Evolutionary conservation across 2,797 vertebrate species (phyloP).

Genomic region (Leuciscus waleckii): DNA sequence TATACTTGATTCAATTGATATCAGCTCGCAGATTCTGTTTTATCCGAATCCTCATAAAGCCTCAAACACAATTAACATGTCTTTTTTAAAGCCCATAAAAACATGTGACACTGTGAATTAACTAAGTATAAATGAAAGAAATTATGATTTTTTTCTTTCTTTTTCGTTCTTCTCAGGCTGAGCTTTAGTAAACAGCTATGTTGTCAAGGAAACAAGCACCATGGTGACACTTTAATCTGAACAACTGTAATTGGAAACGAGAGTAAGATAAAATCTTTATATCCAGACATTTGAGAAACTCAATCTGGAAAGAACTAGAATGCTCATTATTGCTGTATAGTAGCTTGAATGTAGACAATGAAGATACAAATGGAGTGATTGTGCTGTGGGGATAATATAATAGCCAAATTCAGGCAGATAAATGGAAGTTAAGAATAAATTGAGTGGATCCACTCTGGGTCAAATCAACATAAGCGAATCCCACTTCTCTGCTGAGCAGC

Average conservation of each 20-base stretch:
- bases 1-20: neutral
- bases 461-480: constrained; percentile 13
- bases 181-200: constrained; percentile 71
- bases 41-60: neutral
- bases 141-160: constrained; percentile 72
- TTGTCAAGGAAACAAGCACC: constrained; percentile 81
- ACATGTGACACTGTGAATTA: neutral
- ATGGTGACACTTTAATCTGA: constrained; percentile 77
- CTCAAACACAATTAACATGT: constrained; percentile 5
- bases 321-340: constrained; percentile 71
- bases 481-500: constrained; percentile 20
- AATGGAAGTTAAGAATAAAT: constrained; percentile 41
- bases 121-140: constrained; percentile 55
- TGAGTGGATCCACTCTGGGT: constrained; percentile 37
- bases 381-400: constrained; percentile 59
- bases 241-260: constrained; percentile 78
- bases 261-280: constrained; percentile 73
- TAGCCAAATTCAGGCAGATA: constrained; percentile 61
- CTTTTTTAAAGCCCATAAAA: constrained; percentile 5
- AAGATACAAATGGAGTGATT: constrained; percentile 30
- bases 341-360: constrained; percentile 65
- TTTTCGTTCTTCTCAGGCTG: constrained; percentile 61
- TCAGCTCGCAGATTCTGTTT: neutral
- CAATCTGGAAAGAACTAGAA: constrained; percentile 51
- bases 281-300: constrained; percentile 69